Evolutionary conservation across 2,888 invertebrate genomes (phyloP).

Genomic region (Tillus elongatus): DNA sequence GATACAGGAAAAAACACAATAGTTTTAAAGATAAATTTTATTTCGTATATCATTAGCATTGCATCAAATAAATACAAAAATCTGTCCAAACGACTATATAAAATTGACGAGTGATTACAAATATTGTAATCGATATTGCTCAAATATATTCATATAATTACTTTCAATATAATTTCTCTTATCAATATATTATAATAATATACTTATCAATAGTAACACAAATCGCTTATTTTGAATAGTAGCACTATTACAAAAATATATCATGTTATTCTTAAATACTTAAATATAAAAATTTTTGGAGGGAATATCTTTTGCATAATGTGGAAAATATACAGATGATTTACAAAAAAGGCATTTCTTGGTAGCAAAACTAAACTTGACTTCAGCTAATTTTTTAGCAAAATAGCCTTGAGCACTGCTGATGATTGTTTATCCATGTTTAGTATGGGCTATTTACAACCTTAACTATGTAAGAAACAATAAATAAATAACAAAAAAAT

Average conservation of each 20-base stretch:
- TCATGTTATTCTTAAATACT: slow-evolving; percentile 30
- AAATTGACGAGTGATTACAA: slow-evolving; percentile 39
- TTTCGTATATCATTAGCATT: slow-evolving; percentile 35
- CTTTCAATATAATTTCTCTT: slow-evolving; percentile 18
- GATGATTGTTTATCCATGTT: slow-evolving; percentile 25
- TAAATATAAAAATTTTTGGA: slow-evolving; percentile 34
- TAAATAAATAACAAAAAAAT: slow-evolving; percentile 25
- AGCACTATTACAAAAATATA: slow-evolving; percentile 36
- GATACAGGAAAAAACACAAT: too few relatives aligned
- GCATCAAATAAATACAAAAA: slow-evolving; percentile 43
- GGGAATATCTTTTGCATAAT: slow-evolving; percentile 37
- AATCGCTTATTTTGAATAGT: slow-evolving; percentile 40
- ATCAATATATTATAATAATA: slow-evolving; percentile 36
- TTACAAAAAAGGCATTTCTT: slow-evolving; percentile 35
- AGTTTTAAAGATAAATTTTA: slow-evolving; percentile 26
- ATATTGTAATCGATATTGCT: slow-evolving; percentile 39
- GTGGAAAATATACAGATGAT: slow-evolving; percentile 24
- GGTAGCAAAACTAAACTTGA: slow-evolving; percentile 32
- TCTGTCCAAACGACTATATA: slow-evolving; percentile 38
- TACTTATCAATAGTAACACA: slow-evolving; percentile 43
- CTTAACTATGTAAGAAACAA: slow-evolving; percentile 19
- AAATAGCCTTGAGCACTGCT: slow-evolving; percentile 28
- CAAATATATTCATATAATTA: slow-evolving; percentile 24
- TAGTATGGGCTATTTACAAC: slow-evolving; percentile 25
- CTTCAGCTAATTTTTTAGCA: slow-evolving; percentile 25